Evolutionary conservation across 2,888 invertebrate species (phyloP), one percentile per base, ranked within the genome.

Genomic region (Pachymerium ferrugineum): DNA sequence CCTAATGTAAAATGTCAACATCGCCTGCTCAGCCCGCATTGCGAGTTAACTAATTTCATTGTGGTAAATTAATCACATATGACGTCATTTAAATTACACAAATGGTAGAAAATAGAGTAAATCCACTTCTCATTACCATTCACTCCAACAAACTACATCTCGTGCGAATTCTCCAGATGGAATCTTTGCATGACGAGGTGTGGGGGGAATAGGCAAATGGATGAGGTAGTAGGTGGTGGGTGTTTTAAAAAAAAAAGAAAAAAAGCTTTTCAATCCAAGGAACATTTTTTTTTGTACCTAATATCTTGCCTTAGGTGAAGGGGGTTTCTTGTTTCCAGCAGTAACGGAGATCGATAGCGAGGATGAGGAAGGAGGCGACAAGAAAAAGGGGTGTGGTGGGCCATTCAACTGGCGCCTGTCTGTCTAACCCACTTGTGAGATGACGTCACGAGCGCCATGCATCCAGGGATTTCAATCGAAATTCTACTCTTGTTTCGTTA

Each of bases 121-220:
- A 62, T 62, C 62, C 25, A 62, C 62, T 62, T 62, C 62, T 62
- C 62, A 62, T 62, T 62, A 62, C 25, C 62, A 62, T 62, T 62
- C 62, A 62, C 62, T 62, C 62, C 25, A 62, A 62, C 28, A 62
- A 62, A 22, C 28, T 28, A 28, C 1, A 28, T 62, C 28, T 62
- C 62, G 62, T 62, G 62, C 62, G 62, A 62, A 62, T 62, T 28
- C 62, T 62, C 62, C 62, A 62, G 62, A 62, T 62, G 62, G 62
- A 22, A 62, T 62, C 28, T 10, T 25, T n/a, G 62, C 62, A 28
- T 6, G 28, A 38, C 12, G 25, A n/a, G 28, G 28, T 28, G n/a
- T 62, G 22, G 28, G 28, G 62, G 25, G 12, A 28, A 62, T n/a
- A 62, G 62, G 62, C 28, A 62, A n/a, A n/a, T n/a, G n/a, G n/a